Base-by-base conservation (phyloP, 2,113 vertebrate genomes). In the Limnothrissa miodon region DNA sequence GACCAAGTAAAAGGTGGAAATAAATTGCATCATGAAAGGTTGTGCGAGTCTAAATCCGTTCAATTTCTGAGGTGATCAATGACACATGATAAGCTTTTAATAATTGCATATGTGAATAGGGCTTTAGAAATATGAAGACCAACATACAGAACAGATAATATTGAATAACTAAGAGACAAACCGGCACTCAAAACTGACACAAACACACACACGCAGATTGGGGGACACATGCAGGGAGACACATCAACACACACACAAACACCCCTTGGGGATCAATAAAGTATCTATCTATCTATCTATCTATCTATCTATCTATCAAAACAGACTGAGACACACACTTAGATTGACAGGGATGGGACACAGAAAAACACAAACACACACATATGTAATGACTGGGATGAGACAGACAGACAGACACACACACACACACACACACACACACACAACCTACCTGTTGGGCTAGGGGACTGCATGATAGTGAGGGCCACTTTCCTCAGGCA, bases 401-500 rank as follows among this genome's bases (percentile, higher is more conserved):
- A 56, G 25, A 59, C 13, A 48, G 1, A 44, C 11, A 42, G 45
- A 42, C 19, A 46, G 1, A 87, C 0, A 80, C 39, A 66, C 7
- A 85, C 21, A 79, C 0, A 78, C 62, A 80, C 39, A 78, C 78
- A 85, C 51, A 86, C 23, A 79, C 53, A 46, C 1, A 45, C 4
- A 78, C 2, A 78, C 45, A 21, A 94, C 94, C 70, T 44, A 99
- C 97, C 97, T 92, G 95, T 94, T 90, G 94, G 94, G 90, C 93
- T 93, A 6, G 96, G 94, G 9, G 95, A 96, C 82, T 97, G 97
- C 59, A 96, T 97, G 66, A 98, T 95, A 0, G 95, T 94, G 90
- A 96, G 94, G 0, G 96, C 92, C 81, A 97, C 97, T 90, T 94
- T 95, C 21, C 94, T 90, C 56, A 99, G 92, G 85, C 98, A 99